These are phyloP conservation scores for Dicroscelio sp. DNA, from an alignment of 2,888 invertebrate genomes.

Conservation along the genomic window DNA sequence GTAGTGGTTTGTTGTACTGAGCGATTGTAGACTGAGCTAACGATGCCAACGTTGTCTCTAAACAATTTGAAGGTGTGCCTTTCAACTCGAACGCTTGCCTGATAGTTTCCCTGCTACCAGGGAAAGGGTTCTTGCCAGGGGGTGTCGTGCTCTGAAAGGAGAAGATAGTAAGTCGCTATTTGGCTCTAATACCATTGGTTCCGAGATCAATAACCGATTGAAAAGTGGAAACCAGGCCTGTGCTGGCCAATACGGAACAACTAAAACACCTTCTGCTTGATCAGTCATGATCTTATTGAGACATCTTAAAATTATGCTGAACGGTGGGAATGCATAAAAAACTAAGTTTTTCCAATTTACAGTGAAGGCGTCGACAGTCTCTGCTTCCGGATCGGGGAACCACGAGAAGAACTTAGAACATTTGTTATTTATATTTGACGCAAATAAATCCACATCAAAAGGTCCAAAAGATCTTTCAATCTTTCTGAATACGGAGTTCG, in stretches of 20 bases:
- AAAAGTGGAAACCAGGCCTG: constrained; percentile 80
- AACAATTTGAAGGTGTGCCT: not conserved
- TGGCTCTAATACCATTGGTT: not conserved
- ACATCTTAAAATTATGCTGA: constrained; percentile 73
- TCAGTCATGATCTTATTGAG: constrained; percentile 70
- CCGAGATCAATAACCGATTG: not conserved
- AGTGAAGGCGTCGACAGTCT: not conserved
- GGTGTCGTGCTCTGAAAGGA: constrained; percentile 78
- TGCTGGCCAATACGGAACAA: constrained; percentile 82
- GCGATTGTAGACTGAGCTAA: not conserved
- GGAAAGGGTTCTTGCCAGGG: constrained; percentile 13
- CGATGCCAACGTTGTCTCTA: not conserved
- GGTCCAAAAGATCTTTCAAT: not conserved
- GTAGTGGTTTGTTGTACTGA: not conserved
- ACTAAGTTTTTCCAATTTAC: not conserved
- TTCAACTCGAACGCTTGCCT: not conserved
- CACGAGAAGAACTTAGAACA: constrained; percentile 78
- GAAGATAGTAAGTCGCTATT: constrained; percentile 54
- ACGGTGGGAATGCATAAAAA: constrained; percentile 33
- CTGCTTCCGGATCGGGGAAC: constrained; percentile 63
- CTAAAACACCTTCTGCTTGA: constrained; percentile 64
- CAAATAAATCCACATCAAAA: not conserved
- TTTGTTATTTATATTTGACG: constrained; percentile 74
- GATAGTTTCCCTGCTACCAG: constrained; percentile 13
- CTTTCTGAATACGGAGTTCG: not conserved